A percentile compares a stretch with the other conserved stretches of the same genome.
phyloP scores from a whole-genome alignment of 2,113 vertebrate species.

The Nothoprocta perdicaria region DNA sequence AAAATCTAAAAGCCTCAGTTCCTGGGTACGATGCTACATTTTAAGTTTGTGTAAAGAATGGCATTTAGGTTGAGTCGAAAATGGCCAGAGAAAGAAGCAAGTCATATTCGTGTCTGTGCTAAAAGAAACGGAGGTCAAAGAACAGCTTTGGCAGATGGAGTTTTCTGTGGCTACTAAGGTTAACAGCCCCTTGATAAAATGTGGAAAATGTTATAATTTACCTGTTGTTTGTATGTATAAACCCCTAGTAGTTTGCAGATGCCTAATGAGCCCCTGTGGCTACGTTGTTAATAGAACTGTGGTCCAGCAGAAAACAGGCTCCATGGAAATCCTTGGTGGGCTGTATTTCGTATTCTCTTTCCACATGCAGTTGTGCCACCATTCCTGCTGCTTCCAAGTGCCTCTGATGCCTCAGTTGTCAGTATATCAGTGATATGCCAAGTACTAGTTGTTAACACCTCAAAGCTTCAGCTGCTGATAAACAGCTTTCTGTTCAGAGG shows the following conservation, averaged over 20 bases:
- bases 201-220: neutral
- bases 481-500: neutral
- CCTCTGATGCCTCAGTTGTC: neutral
- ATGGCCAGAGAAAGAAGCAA: neutral
- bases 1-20: neutral
- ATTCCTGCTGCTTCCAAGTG: slow-evolving; percentile 15
- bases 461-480: slow-evolving; percentile 1
- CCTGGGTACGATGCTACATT: neutral
- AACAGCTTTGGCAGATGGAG: neutral
- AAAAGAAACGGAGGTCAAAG: neutral
- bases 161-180: neutral
- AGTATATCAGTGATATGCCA: neutral
- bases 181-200: neutral
- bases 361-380: neutral
- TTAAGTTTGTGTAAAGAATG: neutral
- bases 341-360: neutral
- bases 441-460: neutral
- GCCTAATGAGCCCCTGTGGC: slow-evolving; percentile 12
- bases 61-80: neutral
- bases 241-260: neutral
- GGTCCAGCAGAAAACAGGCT: neutral
- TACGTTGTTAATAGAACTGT: slow-evolving; percentile 26
- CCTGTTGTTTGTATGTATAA: slow-evolving; percentile 16
- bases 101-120: neutral
- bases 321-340: neutral